These are phyloP conservation scores for Sepiola atlantica DNA, from an alignment of 2,888 invertebrate genomes.

Conservation along the genomic window DNA sequence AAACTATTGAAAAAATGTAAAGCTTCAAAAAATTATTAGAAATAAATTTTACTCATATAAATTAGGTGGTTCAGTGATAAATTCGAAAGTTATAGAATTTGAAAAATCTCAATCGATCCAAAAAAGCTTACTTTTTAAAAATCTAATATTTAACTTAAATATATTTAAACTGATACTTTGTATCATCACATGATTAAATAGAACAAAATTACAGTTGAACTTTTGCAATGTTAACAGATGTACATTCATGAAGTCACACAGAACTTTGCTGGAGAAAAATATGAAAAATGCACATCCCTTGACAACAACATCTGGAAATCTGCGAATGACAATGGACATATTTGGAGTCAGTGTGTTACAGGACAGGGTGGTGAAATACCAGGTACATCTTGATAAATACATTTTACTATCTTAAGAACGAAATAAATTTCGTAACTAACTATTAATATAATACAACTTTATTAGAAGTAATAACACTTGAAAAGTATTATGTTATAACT, in stretches of 20 bases:
- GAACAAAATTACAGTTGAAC: neutral
- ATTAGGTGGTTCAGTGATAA: neutral
- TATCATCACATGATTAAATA: neutral
- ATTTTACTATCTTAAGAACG: neutral
- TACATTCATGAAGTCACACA: neutral
- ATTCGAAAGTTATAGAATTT: neutral
- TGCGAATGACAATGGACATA: neutral
- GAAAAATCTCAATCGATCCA: neutral
- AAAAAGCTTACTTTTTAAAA: neutral
- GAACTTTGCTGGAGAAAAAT: conserved; percentile 9
- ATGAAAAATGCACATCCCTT: conserved; percentile 32
- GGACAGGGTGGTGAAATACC: conserved; percentile 32
- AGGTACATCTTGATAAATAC: conserved; percentile 11
- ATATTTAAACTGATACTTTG: neutral
- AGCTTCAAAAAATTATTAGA: neutral
- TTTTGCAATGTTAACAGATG: conserved; percentile 32
- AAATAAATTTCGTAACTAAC: neutral
- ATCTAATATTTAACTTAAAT: neutral
- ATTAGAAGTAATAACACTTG: too few species aligned
- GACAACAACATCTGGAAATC: neutral
- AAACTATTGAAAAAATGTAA: neutral
- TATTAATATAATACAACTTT: neutral
- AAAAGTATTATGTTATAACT: too few species aligned
- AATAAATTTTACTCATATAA: neutral
- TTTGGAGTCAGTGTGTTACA: conserved; percentile 32